phyloP scores from a whole-genome alignment of 2,797 vertebrate species.

The Lates japonicus region DNA sequence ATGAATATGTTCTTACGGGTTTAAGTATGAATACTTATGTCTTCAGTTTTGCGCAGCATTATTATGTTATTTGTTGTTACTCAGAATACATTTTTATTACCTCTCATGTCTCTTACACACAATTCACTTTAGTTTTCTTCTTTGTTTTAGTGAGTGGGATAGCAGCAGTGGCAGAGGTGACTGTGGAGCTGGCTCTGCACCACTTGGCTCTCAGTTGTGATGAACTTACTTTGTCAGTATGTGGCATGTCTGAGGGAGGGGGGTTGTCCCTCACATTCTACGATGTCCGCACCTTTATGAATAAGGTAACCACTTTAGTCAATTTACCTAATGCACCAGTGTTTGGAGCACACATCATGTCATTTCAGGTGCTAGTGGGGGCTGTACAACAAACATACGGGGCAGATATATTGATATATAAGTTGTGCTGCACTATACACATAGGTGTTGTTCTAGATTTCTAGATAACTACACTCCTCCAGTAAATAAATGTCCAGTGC shows the following conservation, averaged over 20 bases:
- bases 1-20: neutral
- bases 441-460: neutral
- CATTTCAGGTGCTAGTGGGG: neutral
- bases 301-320: conserved; percentile 86
- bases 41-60: neutral
- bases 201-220: conserved; percentile 95
- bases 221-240: conserved; percentile 93
- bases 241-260: conserved; percentile 84
- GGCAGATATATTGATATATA: neutral
- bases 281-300: conserved; percentile 93
- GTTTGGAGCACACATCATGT: neutral
- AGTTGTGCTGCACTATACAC: neutral
- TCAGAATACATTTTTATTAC: neutral
- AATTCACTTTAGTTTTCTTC: neutral
- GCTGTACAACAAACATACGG: neutral
- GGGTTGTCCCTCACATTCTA: conserved; percentile 91
- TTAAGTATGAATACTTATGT: neutral
- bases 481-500: neutral
- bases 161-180: conserved; percentile 81
- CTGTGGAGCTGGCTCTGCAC: conserved; percentile 88
- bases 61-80: neutral
- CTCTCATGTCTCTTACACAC: neutral
- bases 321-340: neutral
- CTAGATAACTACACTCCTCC: neutral
- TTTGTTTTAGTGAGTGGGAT: conserved; percentile 77